Evolutionary conservation across 92 coral and sea anemone species (phyloP).

Genomic region (Desmophyllum pertusum): DNA sequence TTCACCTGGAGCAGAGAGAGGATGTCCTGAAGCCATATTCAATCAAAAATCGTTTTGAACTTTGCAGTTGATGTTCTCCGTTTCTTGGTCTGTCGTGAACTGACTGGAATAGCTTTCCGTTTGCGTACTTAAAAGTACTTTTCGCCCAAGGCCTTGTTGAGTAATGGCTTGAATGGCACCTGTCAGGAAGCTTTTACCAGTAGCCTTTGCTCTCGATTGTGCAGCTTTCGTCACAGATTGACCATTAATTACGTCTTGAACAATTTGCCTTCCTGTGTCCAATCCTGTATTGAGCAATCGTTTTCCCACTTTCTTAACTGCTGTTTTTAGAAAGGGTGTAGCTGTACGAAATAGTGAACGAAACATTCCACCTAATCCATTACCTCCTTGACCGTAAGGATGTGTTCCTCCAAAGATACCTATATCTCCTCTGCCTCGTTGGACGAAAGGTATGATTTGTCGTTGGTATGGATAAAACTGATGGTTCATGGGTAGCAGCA

Average conservation of each 20-base stretch:
- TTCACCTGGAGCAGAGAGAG: constrained; percentile 25
- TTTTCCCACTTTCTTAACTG: constrained; percentile 22
- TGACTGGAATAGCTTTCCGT: neutral
- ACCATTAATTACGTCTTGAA: neutral
- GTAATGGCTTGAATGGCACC: neutral
- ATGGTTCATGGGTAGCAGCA: constrained; percentile 10
- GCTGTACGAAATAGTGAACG: constrained; percentile 24
- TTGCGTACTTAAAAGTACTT: constrained; percentile 9
- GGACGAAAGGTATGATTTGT: neutral
- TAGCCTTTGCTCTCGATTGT: neutral
- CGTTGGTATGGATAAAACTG: constrained; percentile 1
- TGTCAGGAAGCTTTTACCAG: constrained; percentile 1
- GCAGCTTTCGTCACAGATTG: constrained; percentile 17
- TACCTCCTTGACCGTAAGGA: constrained; percentile 37
- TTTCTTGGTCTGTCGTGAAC: constrained; percentile 21
- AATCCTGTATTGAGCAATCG: constrained; percentile 26
- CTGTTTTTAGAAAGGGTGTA: constrained; percentile 31
- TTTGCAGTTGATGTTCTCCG: constrained; percentile 18
- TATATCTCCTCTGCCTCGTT: constrained; percentile 17
- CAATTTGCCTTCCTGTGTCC: constrained; percentile 31
- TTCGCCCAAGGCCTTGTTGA: constrained; percentile 11
- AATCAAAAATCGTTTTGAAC: constrained; percentile 20
- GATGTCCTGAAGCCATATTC: constrained; percentile 29
- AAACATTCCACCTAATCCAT: constrained; percentile 40
- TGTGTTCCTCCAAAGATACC: constrained; percentile 15